phyloP scores from a whole-genome alignment of 2,113 vertebrate species.

The Fregetta grallaria region DNA sequence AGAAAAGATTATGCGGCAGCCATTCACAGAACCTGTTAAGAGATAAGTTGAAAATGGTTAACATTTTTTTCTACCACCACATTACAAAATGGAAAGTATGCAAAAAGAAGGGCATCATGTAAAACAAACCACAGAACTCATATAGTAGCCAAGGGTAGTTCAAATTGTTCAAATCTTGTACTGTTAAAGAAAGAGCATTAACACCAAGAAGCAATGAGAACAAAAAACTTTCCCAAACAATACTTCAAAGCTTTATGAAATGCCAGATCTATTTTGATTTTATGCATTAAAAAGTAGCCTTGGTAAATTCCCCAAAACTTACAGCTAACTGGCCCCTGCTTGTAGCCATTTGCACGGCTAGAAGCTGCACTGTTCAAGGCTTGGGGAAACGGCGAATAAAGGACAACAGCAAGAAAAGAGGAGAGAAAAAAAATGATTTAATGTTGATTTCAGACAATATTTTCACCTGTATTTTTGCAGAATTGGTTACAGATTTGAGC shows the following conservation, averaged over 20 bases:
- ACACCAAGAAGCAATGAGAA: background rate
- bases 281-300: background rate
- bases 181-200: background rate
- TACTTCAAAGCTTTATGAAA: background rate
- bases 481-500: background rate
- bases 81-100: conserved; percentile 23
- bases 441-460: background rate
- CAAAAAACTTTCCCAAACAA: background rate
- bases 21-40: conserved; percentile 67
- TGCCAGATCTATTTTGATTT: background rate
- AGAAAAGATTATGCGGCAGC: conserved; percentile 60
- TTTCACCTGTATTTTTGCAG: background rate
- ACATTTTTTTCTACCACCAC: background rate
- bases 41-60: conserved; percentile 53
- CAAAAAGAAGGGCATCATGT: conserved; percentile 6
- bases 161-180: conserved; percentile 11
- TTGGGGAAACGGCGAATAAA: background rate
- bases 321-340: background rate
- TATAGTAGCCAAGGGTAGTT: background rate
- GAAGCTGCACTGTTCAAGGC: background rate
- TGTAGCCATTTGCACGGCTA: background rate
- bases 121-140: conserved; percentile 1
- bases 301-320: background rate
- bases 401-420: background rate
- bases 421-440: background rate